A percentile compares a stretch with the other conserved stretches of the same genome.
phyloP scores from a whole-genome alignment of 2,113 vertebrate genomes.

The Nycticorax nycticorax region DNA sequence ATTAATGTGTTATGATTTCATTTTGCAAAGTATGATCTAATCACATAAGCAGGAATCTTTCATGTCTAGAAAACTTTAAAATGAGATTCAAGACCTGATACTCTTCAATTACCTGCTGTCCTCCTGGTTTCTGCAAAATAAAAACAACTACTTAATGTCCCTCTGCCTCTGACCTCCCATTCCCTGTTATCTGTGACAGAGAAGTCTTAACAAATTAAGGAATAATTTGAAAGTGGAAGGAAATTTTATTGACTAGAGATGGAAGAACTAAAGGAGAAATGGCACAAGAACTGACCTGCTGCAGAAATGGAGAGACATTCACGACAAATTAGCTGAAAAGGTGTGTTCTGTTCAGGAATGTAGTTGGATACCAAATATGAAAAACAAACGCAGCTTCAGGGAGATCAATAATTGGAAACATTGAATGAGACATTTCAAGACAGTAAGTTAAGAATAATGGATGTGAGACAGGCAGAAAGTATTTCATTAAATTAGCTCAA shows the following conservation, averaged over 20 bases:
- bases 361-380: background rate
- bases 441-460: background rate
- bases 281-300: background rate
- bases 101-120: background rate
- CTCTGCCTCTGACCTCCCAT: background rate
- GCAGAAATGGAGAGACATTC: background rate
- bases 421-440: fast-evolving
- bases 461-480: background rate
- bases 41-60: background rate
- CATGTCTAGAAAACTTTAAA: background rate
- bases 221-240: background rate
- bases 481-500: background rate
- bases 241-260: background rate
- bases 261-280: background rate
- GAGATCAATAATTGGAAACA: background rate
- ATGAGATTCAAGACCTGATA: background rate
- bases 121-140: background rate
- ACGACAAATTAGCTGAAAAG: background rate
- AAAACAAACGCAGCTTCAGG: fast-evolving
- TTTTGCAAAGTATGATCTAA: background rate
- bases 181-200: background rate
- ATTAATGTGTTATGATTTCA: background rate
- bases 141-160: background rate
- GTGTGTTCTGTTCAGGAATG: background rate
- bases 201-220: background rate